Conservation (phyloP, 2,888 invertebrate genomes). For the Rhaphigaster nebulosa region DNA sequence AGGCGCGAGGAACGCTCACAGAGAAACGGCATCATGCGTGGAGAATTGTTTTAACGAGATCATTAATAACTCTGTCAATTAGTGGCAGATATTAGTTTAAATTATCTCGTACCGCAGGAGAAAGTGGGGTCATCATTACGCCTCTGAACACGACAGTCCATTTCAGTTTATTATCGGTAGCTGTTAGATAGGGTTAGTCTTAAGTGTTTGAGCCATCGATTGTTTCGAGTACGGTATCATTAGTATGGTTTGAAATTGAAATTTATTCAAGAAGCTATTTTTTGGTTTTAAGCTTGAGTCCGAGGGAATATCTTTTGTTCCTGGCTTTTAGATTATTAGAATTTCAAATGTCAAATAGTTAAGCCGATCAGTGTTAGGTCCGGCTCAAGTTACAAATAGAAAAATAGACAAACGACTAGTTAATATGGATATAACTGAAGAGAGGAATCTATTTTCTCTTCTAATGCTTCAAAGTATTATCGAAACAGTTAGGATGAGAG, state of each 20-base stretch:
- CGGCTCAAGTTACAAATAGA: neutral
- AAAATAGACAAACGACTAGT: neutral
- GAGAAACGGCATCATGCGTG: conserved; percentile 27
- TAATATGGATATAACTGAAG: neutral
- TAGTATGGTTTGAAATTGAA: neutral
- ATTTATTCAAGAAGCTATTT: conserved; percentile 1
- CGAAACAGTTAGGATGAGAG: neutral
- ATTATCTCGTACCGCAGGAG: conserved; percentile 36
- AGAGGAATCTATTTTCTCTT: neutral
- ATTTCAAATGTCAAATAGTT: neutral
- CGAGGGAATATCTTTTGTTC: neutral
- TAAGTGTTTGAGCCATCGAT: neutral
- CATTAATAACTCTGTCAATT: conserved; percentile 55
- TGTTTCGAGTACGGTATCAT: neutral
- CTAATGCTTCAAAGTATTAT: neutral
- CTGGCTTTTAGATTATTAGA: neutral
- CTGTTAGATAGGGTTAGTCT: neutral
- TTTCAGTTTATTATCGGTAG: conserved; percentile 14
- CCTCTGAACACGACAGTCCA: neutral
- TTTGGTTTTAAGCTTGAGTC: neutral
- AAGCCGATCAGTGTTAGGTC: neutral
- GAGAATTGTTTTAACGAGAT: conserved; percentile 54
- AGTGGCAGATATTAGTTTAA: conserved; percentile 50
- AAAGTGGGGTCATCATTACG: conserved; percentile 36
- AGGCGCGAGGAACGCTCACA: neutral